phyloP scores from a whole-genome alignment of 1,140 invertebrate genomes.

The Drosophila oshimai region DNA sequence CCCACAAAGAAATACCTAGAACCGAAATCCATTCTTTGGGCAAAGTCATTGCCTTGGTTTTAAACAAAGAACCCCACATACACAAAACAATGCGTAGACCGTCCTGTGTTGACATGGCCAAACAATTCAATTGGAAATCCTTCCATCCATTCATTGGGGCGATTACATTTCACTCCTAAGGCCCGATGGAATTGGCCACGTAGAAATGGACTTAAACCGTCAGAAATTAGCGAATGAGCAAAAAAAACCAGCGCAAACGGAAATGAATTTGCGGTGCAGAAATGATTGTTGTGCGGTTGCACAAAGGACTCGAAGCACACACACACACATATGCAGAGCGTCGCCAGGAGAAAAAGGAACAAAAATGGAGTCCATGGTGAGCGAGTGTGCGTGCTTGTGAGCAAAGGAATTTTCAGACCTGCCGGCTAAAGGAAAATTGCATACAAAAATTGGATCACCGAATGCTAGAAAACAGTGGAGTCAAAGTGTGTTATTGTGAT shows the following conservation, averaged over 20 bases:
- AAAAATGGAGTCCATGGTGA: conserved; percentile 31
- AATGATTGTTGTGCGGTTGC: conserved; percentile 74
- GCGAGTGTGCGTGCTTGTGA: not conserved
- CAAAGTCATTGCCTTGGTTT: not conserved
- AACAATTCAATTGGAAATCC: conserved; percentile 3
- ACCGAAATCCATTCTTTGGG: not conserved
- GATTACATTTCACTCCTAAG: not conserved
- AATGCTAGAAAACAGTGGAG: conserved; percentile 36
- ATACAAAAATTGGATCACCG: conserved; percentile 45
- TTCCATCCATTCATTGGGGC: not conserved
- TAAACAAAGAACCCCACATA: not conserved
- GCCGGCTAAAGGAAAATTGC: conserved; percentile 41
- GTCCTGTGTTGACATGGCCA: too few relatives aligned
- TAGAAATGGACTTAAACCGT: conserved; percentile 48
- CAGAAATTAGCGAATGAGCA: conserved; percentile 53
- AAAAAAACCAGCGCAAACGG: conserved; percentile 55
- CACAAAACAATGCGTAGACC: not conserved
- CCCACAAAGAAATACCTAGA: not conserved
- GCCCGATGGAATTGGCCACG: conserved; percentile 42
- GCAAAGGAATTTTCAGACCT: conserved; percentile 42
- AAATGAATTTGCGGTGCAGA: conserved; percentile 76
- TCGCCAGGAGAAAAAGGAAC: conserved; percentile 19
- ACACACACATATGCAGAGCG: not conserved
- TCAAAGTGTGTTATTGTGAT: not conserved
- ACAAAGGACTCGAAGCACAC: conserved; percentile 47